Evolutionary conservation across 1,140 invertebrate species (phyloP).

Genomic region (Drosophila miranda): DNA sequence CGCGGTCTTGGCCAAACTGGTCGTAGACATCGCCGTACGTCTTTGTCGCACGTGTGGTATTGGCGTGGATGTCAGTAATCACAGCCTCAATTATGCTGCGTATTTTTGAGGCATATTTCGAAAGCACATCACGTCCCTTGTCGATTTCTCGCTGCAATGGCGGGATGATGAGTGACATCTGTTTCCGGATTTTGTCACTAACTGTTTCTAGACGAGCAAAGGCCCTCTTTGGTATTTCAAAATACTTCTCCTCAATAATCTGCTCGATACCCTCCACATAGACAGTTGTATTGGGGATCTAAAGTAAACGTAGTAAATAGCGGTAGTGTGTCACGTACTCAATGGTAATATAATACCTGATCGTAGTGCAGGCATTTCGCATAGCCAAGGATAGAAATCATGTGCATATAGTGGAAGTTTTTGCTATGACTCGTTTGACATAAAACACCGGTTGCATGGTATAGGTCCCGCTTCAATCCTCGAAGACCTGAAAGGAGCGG

Average conservation of each 20-base stretch:
- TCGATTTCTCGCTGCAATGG: too few relatives aligned
- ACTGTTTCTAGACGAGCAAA: constrained; percentile 16
- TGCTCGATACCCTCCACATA: constrained; percentile 27
- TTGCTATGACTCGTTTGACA: too few relatives aligned
- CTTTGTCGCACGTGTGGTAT: constrained; percentile 27
- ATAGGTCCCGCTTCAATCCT: too few relatives aligned
- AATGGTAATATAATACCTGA: too few relatives aligned
- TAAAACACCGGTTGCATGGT: too few relatives aligned
- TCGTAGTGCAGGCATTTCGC: too few relatives aligned
- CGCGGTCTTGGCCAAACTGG: constrained; percentile 42
- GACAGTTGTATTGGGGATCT: constrained; percentile 31
- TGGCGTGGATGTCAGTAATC: constrained; percentile 44
- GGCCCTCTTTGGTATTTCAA: constrained; percentile 20
- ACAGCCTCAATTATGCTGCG: constrained; percentile 40
- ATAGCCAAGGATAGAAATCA: accelerated
- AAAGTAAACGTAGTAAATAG: too few relatives aligned
- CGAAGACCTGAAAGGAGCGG: too few relatives aligned
- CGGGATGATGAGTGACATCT: constrained; percentile 4
- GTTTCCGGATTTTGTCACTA: constrained; percentile 1
- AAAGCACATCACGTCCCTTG: too few relatives aligned
- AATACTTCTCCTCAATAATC: neutral
- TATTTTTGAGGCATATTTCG: too few relatives aligned
- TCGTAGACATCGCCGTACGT: constrained; percentile 63
- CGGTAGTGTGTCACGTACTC: too few relatives aligned
- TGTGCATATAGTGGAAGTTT: too few relatives aligned